A percentile compares a stretch with the other conserved stretches of the same genome.
phyloP scores from a whole-genome alignment of 2,888 invertebrate genomes.

The Coenonympha arcania region DNA sequence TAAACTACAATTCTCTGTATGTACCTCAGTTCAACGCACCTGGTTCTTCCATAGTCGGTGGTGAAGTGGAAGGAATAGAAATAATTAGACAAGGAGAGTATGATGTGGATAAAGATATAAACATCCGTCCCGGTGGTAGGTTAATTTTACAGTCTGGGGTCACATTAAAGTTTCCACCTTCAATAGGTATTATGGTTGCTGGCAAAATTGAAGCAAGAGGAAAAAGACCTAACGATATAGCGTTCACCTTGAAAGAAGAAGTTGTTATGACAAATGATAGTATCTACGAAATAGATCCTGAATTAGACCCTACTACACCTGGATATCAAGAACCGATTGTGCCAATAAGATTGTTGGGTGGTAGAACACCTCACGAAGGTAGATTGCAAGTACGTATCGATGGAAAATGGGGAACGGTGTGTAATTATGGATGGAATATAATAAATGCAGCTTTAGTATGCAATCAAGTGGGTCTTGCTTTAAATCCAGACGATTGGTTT shows the following conservation, averaged over 20 bases:
- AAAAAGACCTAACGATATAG: conserved; percentile 83
- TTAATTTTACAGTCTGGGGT: conserved; percentile 91
- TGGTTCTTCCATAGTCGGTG: conserved; percentile 84
- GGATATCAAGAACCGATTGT: conserved; percentile 76
- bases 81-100: conserved; percentile 88
- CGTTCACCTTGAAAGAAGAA: conserved; percentile 85
- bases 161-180: conserved; percentile 89
- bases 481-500: conserved; percentile 94
- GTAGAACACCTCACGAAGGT: conserved; percentile 87
- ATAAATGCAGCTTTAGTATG: conserved; percentile 94
- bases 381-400: conserved; percentile 87
- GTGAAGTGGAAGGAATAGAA: conserved; percentile 94
- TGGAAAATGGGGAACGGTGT: conserved; percentile 97
- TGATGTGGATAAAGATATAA: conserved; percentile 93
- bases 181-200: conserved; percentile 97
- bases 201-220: conserved; percentile 90
- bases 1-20: conserved; percentile 82
- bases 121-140: conserved; percentile 93
- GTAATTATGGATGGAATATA: conserved; percentile 96
- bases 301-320: conserved; percentile 76
- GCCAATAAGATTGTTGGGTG: conserved; percentile 87
- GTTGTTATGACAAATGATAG: conserved; percentile 78
- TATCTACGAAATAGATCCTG: conserved; percentile 74
- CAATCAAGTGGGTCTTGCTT: conserved; percentile 92
- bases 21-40: conserved; percentile 84